phyloP scores from a whole-genome alignment of 2,888 invertebrate species.

The Ophioninae sp. region DNA sequence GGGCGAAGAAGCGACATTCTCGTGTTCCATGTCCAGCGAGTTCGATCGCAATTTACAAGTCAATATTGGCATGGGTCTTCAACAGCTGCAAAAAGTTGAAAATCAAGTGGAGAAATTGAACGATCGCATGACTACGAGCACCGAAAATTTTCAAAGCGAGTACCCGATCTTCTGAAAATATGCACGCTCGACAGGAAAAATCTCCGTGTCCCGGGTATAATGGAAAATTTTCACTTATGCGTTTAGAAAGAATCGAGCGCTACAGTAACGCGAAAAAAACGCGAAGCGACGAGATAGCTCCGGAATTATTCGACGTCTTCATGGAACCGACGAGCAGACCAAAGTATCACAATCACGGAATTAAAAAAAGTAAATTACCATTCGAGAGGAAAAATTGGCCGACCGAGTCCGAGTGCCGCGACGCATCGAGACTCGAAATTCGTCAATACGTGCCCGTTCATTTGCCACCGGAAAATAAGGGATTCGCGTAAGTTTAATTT shows the following conservation, averaged over 20 bases:
- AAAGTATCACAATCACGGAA: slow-evolving; percentile 69
- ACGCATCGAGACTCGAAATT: slow-evolving; percentile 64
- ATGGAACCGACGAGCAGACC: slow-evolving; percentile 71
- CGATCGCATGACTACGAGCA: slow-evolving; percentile 78
- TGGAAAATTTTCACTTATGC: background rate
- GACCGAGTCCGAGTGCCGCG: slow-evolving; percentile 68
- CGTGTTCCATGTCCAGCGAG: slow-evolving; percentile 79
- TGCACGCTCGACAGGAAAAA: background rate
- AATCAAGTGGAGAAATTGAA: slow-evolving; percentile 82
- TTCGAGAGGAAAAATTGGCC: slow-evolving; percentile 72
- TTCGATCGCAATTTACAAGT: slow-evolving; percentile 79
- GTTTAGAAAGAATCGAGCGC: slow-evolving; percentile 60
- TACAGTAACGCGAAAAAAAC: slow-evolving; percentile 22
- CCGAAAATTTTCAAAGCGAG: slow-evolving; percentile 69
- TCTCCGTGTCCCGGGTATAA: background rate
- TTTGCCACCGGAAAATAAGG: slow-evolving; percentile 90
- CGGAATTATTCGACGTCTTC: slow-evolving; percentile 67
- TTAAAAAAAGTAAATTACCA: slow-evolving; percentile 66
- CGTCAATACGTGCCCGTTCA: slow-evolving; percentile 84
- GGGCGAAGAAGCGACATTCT: slow-evolving; percentile 76
- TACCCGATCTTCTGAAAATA: slow-evolving; percentile 2
- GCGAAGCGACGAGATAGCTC: slow-evolving; percentile 53
- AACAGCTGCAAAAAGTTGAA: slow-evolving; percentile 82
- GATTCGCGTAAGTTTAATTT: slow-evolving; percentile 84
- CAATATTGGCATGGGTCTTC: slow-evolving; percentile 81